Base-by-base conservation (phyloP, 2,113 vertebrate species). In the Tyrannus savana region DNA sequence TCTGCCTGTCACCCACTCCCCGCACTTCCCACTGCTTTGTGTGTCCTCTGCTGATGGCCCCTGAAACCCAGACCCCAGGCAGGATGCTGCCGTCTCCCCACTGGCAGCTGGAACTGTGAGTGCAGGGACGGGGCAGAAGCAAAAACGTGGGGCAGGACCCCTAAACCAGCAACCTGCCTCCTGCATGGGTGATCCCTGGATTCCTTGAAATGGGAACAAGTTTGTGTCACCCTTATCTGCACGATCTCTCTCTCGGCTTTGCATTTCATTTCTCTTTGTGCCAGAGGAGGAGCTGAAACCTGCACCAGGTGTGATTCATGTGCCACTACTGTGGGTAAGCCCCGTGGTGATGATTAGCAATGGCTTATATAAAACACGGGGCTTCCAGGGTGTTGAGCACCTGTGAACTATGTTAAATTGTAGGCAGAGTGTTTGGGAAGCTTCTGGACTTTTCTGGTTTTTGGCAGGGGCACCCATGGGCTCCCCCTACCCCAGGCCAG, bases 11-110 rank as follows among this genome's bases (percentile, higher is more conserved):
- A 19, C 64, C 23, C 9, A 9, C 72, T 23, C 19, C 42, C 49
- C 0, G 0, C 10, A 6, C 18, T 2, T 30, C 2, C 3, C 35
- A 18, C 37, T 35, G 4, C 63, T 75, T 21, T 1, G 0, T 0
- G 33, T 3, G 6, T 27, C 64, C 66, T 53, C 47, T 27, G 31
- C 41, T 5, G 17, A 5, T 15, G 71, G 19, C 18, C 72, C 79
- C 64, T 3, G 6, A n/a, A 21, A 37, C 44, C 27, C 53, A 14
- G 7, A 23, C 2, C 17, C 16, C 1, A 6, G 49, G 47, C 50
- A 56, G 53, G 28, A 10, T 3, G 1, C 55, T n/a, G 59, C 77
- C 7, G 1, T 9, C 37, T 10, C 44, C 33, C n/a, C 19, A 37
- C 60, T 8, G 31, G 21, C 63, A 49, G 14, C 46, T n/a, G 7